Evolutionary conservation across 2,888 invertebrate genomes (phyloP).

Genomic region (Aleiodes leptofemur): DNA sequence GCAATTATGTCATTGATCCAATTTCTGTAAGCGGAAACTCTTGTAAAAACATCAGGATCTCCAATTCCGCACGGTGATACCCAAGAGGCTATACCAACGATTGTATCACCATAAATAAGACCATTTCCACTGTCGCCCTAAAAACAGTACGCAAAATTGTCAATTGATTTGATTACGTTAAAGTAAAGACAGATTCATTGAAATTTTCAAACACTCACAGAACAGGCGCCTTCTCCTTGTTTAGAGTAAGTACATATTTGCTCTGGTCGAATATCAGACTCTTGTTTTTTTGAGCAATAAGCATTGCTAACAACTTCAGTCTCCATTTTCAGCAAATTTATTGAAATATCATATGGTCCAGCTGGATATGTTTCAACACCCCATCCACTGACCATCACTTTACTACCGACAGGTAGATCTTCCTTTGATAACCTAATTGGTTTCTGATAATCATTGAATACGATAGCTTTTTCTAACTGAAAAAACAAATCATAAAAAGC

Average conservation of each 20-base stretch:
- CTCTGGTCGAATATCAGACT: neutral
- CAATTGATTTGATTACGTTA: neutral
- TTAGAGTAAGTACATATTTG: neutral
- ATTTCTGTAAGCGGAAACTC: neutral
- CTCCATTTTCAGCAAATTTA: neutral
- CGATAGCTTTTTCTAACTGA: neutral
- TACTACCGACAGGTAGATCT: neutral
- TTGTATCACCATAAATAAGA: neutral
- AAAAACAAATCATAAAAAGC: neutral
- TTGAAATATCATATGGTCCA: neutral
- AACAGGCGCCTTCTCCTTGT: neutral
- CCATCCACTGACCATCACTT: conserved; percentile 20
- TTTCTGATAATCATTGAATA: neutral
- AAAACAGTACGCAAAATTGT: neutral
- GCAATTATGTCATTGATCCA: neutral
- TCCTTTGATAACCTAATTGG: neutral
- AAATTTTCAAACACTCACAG: neutral
- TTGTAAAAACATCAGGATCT: conserved; percentile 24
- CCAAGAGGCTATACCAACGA: conserved; percentile 22
- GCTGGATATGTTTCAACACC: neutral
- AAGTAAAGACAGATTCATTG: neutral
- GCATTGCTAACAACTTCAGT: neutral
- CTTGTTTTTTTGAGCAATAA: neutral
- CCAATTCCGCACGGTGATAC: conserved; percentile 1
- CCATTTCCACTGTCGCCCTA: conserved; percentile 11